Conservation (phyloP, 2,113 vertebrate species). For the Antennarius striatus region DNA sequence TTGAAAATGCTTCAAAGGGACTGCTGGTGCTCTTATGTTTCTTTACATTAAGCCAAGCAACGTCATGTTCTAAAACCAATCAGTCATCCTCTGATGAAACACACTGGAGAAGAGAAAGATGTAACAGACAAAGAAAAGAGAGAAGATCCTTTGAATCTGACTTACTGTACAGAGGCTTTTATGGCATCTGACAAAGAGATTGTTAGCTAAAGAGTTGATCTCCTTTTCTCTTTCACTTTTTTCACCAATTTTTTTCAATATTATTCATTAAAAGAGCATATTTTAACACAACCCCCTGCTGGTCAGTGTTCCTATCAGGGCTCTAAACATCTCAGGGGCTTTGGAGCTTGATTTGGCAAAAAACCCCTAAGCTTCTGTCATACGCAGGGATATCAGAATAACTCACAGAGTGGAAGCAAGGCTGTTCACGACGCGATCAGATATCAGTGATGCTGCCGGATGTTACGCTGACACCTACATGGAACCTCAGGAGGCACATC, state of each 20-base stretch:
- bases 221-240: conserved; percentile 10
- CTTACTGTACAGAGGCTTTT: conserved; percentile 50
- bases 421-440: conserved; percentile 12
- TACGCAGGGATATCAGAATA: conserved; percentile 5
- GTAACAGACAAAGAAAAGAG: conserved; percentile 25
- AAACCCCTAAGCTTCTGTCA: conserved; percentile 9
- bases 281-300: conserved; percentile 9
- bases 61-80: conserved; percentile 52
- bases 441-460: conserved; percentile 25
- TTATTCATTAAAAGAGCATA: conserved; percentile 10
- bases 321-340: not conserved
- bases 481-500: conserved; percentile 57
- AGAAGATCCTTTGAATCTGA: conserved; percentile 56
- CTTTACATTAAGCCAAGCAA: conserved; percentile 71
- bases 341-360: not conserved
- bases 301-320: not conserved
- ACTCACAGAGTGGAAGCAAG: conserved; percentile 7
- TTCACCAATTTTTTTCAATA: conserved; percentile 32
- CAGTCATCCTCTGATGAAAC: conserved; percentile 52
- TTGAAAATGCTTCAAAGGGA: conserved; percentile 70
- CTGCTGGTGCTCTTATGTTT: conserved; percentile 49
- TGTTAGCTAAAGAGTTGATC: conserved; percentile 27
- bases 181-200: conserved; percentile 34
- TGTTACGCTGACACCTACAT: conserved; percentile 30
- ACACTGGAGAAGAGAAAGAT: conserved; percentile 31